Evolutionary conservation across 2,113 vertebrate genomes (phyloP), one percentile per base, ranked within the genome.

Genomic region (Psophia crepitans): DNA sequence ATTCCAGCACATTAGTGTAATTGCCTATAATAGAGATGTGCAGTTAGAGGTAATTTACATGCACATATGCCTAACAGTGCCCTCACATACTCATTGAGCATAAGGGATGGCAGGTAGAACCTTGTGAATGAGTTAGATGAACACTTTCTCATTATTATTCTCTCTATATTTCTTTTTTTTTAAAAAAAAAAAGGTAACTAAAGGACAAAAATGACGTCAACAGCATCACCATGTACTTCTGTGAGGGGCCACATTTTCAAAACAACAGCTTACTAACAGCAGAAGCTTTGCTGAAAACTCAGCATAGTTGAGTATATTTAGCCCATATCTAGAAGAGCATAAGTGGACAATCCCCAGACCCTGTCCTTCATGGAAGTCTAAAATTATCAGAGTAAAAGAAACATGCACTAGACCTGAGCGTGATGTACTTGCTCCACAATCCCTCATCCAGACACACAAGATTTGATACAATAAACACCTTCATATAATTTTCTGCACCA

Each of bases 11-110:
- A 96, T 95, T 95, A 95, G 97, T 95, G 89, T 96, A 95, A 96
- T 97, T 96, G 96, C 91, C 96, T 97, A 97, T 96, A 97, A 97
- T 96, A 97, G 95, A 97, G 95, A 97, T 92, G 92, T 96, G 95
- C 97, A 97, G 95, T 95, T 96, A 95, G 87, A 97, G 91, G 96
- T 97, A 96, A 96, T 97, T 97, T 93, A 97, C 95, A 96, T 97
- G 94, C 96, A 96, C 95, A 95, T 97, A 97, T 80, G 91, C 96
- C 97, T 95, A 95, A 87, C 95, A 91, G 95, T 95, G 91, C 87
- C 95, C 95, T 96, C 94, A 97, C 54, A 96, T 94, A 94, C 94
- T 92, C 96, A 95, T 89, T 96, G 92, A 97, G 89, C 81, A 65
- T 91, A 96, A 97, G 94, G 84, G 89, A 93, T 96, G 86, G 95